Percentiles rank a stretch among this genome's conserved stretches.
Conservation (phyloP, 1,140 invertebrate species). For the Anadara kagoshimensis region DNA sequence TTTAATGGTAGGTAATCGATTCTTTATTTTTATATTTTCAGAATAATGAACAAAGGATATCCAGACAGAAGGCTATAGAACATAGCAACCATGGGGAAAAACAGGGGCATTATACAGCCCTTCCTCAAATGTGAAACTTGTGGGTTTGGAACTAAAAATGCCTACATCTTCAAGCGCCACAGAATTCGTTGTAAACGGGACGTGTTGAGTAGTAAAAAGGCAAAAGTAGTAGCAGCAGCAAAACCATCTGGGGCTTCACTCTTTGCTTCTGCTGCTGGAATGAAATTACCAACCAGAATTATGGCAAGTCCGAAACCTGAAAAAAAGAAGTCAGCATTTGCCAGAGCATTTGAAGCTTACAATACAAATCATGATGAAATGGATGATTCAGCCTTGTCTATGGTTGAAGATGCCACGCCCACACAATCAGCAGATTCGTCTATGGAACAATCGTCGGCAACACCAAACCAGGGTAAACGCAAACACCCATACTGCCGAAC, state of each 20-base stretch:
- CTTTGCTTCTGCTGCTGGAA: slow-evolving; percentile 7
- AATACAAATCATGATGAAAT: neutral
- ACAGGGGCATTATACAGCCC: slow-evolving; percentile 18
- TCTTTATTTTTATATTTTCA: neutral
- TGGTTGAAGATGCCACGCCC: slow-evolving; percentile 3
- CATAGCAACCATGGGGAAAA: slow-evolving; percentile 24
- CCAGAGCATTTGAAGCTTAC: neutral
- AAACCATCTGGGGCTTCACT: slow-evolving; percentile 21
- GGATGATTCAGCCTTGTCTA: neutral
- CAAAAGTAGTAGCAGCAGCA: slow-evolving; percentile 14
- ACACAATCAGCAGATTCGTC: slow-evolving; percentile 3
- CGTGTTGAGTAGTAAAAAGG: slow-evolving; percentile 4
- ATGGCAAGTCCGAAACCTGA: neutral
- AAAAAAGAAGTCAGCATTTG: slow-evolving; percentile 14
- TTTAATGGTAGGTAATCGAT: neutral
- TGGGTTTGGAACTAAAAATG: slow-evolving; percentile 55
- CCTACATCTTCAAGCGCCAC: slow-evolving; percentile 61
- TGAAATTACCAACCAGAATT: neutral
- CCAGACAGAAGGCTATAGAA: too few relatives aligned
- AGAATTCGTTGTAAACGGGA: slow-evolving; percentile 47
- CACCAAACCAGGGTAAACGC: neutral
- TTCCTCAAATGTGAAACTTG: slow-evolving; percentile 55
- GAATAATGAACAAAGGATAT: neutral
- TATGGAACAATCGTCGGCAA: neutral
- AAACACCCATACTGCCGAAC: slow-evolving; percentile 28